Evolutionary conservation across 2,888 invertebrate genomes (phyloP), one percentile per base, ranked within the genome.

Genomic region (Merodon equestris): DNA sequence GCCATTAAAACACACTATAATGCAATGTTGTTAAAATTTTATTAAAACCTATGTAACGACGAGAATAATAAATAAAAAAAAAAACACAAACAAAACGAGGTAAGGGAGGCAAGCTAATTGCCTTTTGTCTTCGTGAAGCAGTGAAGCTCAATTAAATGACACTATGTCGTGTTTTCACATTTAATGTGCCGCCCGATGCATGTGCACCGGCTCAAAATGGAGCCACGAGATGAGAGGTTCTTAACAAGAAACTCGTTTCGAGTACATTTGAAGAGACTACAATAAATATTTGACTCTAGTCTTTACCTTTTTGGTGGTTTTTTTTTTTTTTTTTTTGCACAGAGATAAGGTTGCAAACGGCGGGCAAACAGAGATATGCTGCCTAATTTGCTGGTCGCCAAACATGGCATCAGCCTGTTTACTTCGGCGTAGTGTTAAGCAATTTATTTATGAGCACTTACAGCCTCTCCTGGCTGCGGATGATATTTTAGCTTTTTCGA

Each of bases 61-160:
- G 13, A 47, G 47, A 40, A 36, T 13, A 13, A 53, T 5, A 56
- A 54, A 48, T 27, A 38, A 17, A 45, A 45, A 7, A n/a, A 47
- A 56, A 19, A 47, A 17, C 9, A 53, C 2, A 56, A 54, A 48
- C 12, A 27, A 56, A 45, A 27, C 27, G 27, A 4, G 27, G 27
- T 27, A 27, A 27, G 27, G 27, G 27, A 63, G 67, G 44, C 15
- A 58, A 64, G 64, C 60, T 71, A 76, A 76, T 76, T 76, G 70
- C 70, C 54, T 27, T 71, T 60, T 71, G 70, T 71, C 64, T 44
- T 61, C 63, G 75, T 66, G 50, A 76, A 76, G 60, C 70, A 66
- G 58, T 44, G 50, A 19, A 27, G 36, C 34, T 44, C 56, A 71
- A 71, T 71, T 61, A 71, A 71, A 19, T 71, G 61, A 61, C 47